These are phyloP conservation scores for Cranoglanis bouderius DNA, from an alignment of 2,113 vertebrate species.

Conservation along the genomic window DNA sequence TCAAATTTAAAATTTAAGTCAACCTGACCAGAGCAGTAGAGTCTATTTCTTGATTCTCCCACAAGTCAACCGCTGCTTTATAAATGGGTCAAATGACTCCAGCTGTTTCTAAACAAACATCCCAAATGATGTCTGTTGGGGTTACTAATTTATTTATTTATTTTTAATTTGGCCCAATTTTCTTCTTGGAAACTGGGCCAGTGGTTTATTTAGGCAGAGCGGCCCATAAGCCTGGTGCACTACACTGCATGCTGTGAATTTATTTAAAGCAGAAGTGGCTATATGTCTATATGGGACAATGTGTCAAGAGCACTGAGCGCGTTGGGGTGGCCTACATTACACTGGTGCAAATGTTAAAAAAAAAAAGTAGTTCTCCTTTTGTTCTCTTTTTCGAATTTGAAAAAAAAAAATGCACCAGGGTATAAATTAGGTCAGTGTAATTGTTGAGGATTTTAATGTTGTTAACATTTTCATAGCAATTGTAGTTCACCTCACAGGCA, in stretches of 20 bases:
- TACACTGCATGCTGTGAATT: constrained; percentile 14
- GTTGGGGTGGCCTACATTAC: constrained; percentile 42
- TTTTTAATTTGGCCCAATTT: constrained; percentile 16
- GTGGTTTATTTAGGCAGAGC: constrained; percentile 41
- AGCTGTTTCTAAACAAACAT: constrained; percentile 21
- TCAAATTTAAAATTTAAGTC: background rate
- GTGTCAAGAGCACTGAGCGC: constrained; percentile 41
- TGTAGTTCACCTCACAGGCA: background rate
- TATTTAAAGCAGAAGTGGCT: constrained; percentile 41
- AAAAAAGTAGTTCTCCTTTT: background rate
- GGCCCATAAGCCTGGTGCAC: constrained; percentile 27
- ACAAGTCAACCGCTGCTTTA: background rate
- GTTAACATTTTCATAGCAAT: background rate
- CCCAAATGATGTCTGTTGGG: background rate
- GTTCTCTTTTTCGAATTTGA: background rate
- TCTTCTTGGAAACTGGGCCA: constrained; percentile 39
- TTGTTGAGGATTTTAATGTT: background rate
- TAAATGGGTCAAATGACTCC: background rate
- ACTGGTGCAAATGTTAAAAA: background rate
- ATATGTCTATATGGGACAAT: constrained; percentile 49
- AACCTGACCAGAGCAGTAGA: background rate
- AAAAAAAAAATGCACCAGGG: background rate
- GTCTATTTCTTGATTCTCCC: background rate
- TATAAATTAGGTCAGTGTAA: background rate
- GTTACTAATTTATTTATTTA: background rate